Evolutionary conservation across 2,888 invertebrate species (phyloP).

Genomic region (Phorcus lineatus): DNA sequence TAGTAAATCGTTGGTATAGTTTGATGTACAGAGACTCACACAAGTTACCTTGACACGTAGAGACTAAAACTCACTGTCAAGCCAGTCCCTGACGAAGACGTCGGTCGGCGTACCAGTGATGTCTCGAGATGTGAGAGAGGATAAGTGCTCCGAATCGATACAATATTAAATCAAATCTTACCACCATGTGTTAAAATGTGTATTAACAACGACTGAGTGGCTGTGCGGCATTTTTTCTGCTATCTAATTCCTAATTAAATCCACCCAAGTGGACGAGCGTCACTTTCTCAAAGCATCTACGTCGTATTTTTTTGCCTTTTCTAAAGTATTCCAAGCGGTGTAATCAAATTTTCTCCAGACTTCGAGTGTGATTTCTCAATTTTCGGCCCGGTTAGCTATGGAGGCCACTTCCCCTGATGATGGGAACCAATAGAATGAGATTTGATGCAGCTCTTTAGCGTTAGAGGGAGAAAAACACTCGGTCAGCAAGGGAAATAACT

Average conservation of each 20-base stretch:
- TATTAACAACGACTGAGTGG: not conserved
- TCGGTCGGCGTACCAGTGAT: too few species aligned
- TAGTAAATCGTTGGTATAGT: too few species aligned
- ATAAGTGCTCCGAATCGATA: not conserved
- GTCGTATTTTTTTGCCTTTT: slow-evolving; percentile 6
- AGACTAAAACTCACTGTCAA: too few species aligned
- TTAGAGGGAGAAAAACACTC: not conserved
- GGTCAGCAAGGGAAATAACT: not conserved
- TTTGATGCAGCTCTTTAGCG: slow-evolving; percentile 5
- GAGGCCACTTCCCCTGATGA: not conserved
- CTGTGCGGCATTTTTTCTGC: not conserved
- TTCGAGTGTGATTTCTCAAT: slow-evolving; percentile 8
- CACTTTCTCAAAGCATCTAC: slow-evolving; percentile 7
- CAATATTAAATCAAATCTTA: not conserved
- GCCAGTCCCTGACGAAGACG: too few species aligned
- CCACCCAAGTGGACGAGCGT: not conserved
- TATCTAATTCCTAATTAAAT: slow-evolving; percentile 10
- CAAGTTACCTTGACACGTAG: too few species aligned
- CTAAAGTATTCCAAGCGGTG: not conserved
- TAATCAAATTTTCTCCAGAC: slow-evolving; percentile 13
- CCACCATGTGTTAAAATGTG: slow-evolving; percentile 19
- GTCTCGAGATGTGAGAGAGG: not conserved
- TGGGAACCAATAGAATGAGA: not conserved
- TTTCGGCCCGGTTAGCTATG: slow-evolving; percentile 6
- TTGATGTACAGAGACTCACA: too few species aligned